Conservation (phyloP, 2,888 invertebrate species). For the Clunio marinus region DNA sequence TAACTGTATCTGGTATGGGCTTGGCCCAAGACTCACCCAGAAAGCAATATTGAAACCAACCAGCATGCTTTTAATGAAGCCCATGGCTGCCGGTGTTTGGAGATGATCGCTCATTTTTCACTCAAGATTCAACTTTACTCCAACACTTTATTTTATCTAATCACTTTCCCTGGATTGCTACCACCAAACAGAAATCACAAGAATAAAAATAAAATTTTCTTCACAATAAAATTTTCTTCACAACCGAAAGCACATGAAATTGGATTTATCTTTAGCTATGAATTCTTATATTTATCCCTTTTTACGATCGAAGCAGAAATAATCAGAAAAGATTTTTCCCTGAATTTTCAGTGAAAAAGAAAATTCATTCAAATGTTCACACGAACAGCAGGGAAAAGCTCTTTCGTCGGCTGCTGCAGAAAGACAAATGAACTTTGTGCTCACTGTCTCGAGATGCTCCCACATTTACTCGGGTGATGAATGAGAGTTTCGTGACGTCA, state of each 20-base stretch:
- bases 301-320: no score
- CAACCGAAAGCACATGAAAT: background rate
- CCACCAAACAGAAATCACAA: background rate
- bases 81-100: constrained; percentile 68
- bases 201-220: background rate
- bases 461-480: no score
- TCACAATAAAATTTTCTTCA: background rate
- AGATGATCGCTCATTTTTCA: constrained; percentile 64
- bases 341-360: no score
- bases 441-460: no score
- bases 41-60: constrained; percentile 77
- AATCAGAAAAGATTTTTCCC: no score
- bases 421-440: constrained; percentile 6
- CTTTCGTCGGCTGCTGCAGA: background rate
- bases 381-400: background rate
- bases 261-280: background rate
- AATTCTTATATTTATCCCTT: no score
- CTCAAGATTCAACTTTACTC: constrained; percentile 36
- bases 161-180: background rate
- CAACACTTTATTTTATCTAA: constrained; percentile 8
- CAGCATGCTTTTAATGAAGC: constrained; percentile 71
- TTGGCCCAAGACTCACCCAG: constrained; percentile 61
- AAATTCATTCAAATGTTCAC: no score
- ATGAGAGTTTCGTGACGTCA: background rate
- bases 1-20: constrained; percentile 7